These are phyloP conservation scores for Bucorvus abyssinicus DNA, from an alignment of 2,797 vertebrate genomes.

Conservation along the genomic window DNA sequence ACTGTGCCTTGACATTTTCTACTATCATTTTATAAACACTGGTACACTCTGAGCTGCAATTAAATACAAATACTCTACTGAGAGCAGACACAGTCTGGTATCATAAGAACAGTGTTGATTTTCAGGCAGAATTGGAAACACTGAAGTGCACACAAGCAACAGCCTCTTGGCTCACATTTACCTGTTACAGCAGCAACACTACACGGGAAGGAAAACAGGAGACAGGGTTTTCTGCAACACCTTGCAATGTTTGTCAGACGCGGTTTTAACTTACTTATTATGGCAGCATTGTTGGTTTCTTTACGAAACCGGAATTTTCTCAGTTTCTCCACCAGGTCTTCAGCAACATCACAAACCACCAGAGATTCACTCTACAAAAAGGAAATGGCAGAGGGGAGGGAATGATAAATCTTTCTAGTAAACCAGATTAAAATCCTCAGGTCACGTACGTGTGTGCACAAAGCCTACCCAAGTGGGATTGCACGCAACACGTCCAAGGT, in stretches of 20 bases:
- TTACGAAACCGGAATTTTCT: slow-evolving; percentile 94
- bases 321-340: slow-evolving; percentile 88
- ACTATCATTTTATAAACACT: background rate
- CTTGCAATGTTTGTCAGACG: background rate
- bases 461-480: background rate
- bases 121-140: background rate
- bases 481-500: background rate
- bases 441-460: accelerated
- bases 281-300: slow-evolving; percentile 93
- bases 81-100: background rate
- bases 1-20: background rate
- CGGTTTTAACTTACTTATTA: slow-evolving; percentile 85
- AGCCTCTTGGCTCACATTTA: background rate
- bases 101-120: background rate
- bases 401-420: background rate
- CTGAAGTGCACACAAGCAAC: background rate
- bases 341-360: slow-evolving; percentile 94
- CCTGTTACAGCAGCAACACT: background rate
- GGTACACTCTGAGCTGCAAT: background rate
- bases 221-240: background rate
- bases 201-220: background rate
- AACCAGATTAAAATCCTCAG: background rate
- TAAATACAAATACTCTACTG: background rate
- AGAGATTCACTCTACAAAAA: slow-evolving; percentile 80
- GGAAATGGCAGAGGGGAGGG: background rate